These are phyloP conservation scores for Agrotis ipsilon DNA, from an alignment of 2,888 invertebrate genomes.

Conservation along the genomic window DNA sequence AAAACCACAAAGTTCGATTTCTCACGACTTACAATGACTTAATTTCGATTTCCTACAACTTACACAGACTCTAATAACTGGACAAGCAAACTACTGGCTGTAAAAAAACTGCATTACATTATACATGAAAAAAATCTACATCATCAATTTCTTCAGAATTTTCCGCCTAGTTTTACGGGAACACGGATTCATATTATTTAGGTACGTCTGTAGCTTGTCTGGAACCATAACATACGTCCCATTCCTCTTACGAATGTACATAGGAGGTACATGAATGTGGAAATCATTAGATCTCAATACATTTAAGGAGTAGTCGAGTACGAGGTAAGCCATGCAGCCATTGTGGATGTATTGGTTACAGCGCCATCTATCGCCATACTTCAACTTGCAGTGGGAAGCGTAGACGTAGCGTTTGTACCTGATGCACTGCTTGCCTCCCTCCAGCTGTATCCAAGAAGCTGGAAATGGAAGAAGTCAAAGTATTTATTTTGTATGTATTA, in stretches of 20 bases:
- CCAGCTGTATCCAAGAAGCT: slow-evolving; percentile 39
- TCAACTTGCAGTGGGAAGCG: slow-evolving; percentile 42
- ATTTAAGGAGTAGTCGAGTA: slow-evolving; percentile 30
- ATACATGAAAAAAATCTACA: background rate
- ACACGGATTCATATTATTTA: background rate
- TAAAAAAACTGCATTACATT: background rate
- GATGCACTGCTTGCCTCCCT: slow-evolving; percentile 36
- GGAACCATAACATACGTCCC: slow-evolving; percentile 24
- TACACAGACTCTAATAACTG: background rate
- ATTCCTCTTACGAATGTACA: slow-evolving; percentile 17
- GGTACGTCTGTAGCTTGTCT: background rate
- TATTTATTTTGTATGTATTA: slow-evolving; percentile 2
- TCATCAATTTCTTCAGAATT: background rate
- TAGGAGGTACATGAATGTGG: slow-evolving; percentile 39
- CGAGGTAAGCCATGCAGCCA: slow-evolving; percentile 41
- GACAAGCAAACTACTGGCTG: background rate
- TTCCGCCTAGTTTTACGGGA: background rate
- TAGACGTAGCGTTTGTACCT: slow-evolving; percentile 43
- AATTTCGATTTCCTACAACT: too few relatives aligned
- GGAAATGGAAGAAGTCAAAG: slow-evolving; percentile 28
- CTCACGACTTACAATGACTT: too few relatives aligned
- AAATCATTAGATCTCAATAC: slow-evolving; percentile 31
- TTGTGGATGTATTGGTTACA: slow-evolving; percentile 44
- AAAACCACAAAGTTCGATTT: too few relatives aligned
- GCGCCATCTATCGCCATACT: slow-evolving; percentile 45